These are phyloP conservation scores for Sinosuthora webbiana DNA, from an alignment of 2,113 vertebrate species.

Conservation along the genomic window DNA sequence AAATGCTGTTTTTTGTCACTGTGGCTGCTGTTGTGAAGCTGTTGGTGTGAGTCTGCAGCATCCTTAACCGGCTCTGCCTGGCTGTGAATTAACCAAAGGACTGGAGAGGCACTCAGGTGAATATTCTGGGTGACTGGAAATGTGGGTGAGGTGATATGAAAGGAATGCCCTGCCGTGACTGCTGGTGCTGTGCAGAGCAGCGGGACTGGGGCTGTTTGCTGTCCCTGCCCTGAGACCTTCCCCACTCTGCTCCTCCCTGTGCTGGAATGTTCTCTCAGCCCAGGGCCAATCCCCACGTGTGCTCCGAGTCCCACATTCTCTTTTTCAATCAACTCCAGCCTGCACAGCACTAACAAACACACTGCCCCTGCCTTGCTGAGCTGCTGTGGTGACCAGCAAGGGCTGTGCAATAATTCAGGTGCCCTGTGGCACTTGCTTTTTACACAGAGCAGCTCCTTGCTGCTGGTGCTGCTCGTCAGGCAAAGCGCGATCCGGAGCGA, in stretches of 20 bases:
- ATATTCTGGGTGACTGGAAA: conserved; percentile 27
- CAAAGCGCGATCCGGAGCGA: background rate
- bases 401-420: conserved; percentile 46
- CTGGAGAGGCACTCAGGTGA: background rate
- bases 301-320: background rate
- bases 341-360: background rate
- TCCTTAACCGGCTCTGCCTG: background rate
- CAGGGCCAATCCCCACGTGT: background rate
- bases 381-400: background rate
- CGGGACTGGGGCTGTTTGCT: background rate
- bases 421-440: conserved; percentile 62
- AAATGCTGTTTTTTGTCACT: background rate
- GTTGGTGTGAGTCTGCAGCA: background rate
- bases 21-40: background rate
- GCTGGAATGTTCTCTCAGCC: background rate
- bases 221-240: background rate
- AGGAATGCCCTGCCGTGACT: background rate
- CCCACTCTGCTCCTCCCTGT: background rate
- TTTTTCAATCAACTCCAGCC: background rate
- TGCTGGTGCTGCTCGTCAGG: background rate
- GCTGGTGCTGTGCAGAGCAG: background rate
- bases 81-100: background rate
- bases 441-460: background rate
- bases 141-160: conserved; percentile 2
- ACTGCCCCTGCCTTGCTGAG: background rate